Evolutionary conservation across 2,888 invertebrate genomes (phyloP), one percentile per base, ranked within the genome.

Genomic region (Pocota personata): DNA sequence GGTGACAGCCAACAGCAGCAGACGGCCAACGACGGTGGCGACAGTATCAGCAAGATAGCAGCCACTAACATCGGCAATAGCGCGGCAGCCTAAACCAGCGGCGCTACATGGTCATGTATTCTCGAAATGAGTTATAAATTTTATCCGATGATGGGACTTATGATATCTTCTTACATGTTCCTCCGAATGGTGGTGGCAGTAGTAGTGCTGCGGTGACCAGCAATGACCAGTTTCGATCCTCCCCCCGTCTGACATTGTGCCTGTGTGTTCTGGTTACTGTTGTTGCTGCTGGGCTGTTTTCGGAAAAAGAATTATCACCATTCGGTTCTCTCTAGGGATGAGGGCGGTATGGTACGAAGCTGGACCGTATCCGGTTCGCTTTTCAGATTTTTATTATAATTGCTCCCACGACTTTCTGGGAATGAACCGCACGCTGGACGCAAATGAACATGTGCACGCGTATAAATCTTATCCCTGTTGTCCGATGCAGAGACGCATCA

Each of bases 401-500:
- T 92, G 92, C 92, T 92, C 92, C 92, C 92, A 92, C 91, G 92
- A 92, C 90, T 92, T 91, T 90, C 88, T 90, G 89, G 88, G 90
- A 91, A 90, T 90, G 89, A 75, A 71, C 60, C 73, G n/a, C n/a
- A 62, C 64, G 50, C 64, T 67, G 35, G 60, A 62, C 57, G 48
- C 52, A 84, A 84, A 84, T 84, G 80, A 76, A 71, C 73, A 79
- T 79, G 75, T 84, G 84, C 86, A 77, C 71, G 58, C 55, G 66
- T 71, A 86, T 86, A 86, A 86, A 86, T 86, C 82, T 82, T 78
- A 12, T 64, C 48, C 75, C 67, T 69, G 66, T 48, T 24, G 37
- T 7, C 55, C 32, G 30, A 16, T 21, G 58, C 35, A 14, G 27
- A 2, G 19, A 35, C 37, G 12, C 37, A n/a, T n/a, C n/a, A 52